A percentile compares a stretch with the other conserved stretches of the same genome.
phyloP scores from a whole-genome alignment of 2,888 invertebrate genomes.

The Luperina nickerlii region DNA sequence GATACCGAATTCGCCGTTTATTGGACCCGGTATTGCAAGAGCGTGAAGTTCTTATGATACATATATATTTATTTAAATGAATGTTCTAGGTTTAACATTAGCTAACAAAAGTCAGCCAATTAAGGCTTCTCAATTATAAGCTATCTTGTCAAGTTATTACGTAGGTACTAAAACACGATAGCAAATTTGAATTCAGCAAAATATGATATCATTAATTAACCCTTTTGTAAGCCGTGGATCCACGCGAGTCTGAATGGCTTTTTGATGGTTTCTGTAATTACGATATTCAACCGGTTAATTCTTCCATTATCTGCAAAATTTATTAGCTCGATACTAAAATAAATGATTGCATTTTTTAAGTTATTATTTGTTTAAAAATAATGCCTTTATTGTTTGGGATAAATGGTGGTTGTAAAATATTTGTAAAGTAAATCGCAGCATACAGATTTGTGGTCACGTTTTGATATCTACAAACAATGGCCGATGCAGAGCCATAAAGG shows the following conservation, averaged over 20 bases:
- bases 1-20: not conserved
- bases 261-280: not conserved
- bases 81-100: not conserved
- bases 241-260: not conserved
- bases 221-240: not conserved
- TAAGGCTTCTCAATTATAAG: not conserved
- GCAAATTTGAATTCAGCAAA: not conserved
- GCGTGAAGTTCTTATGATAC: not conserved
- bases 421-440: not conserved
- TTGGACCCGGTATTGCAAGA: not conserved
- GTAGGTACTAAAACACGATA: not conserved
- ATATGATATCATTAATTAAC: constrained; percentile 7
- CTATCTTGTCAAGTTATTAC: not conserved
- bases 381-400: too few relatives aligned
- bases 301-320: constrained; percentile 10
- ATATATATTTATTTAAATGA: not conserved
- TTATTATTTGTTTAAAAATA: not conserved
- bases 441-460: not conserved
- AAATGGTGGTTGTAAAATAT: not conserved
- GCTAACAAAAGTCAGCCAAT: not conserved
- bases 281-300: not conserved
- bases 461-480: not conserved
- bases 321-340: not conserved
- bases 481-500: not conserved
- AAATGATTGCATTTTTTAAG: not conserved